Evolutionary conservation across 2,113 vertebrate species (phyloP), one percentile per base, ranked within the genome.

Genomic region (Triplophysa tibetana): DNA sequence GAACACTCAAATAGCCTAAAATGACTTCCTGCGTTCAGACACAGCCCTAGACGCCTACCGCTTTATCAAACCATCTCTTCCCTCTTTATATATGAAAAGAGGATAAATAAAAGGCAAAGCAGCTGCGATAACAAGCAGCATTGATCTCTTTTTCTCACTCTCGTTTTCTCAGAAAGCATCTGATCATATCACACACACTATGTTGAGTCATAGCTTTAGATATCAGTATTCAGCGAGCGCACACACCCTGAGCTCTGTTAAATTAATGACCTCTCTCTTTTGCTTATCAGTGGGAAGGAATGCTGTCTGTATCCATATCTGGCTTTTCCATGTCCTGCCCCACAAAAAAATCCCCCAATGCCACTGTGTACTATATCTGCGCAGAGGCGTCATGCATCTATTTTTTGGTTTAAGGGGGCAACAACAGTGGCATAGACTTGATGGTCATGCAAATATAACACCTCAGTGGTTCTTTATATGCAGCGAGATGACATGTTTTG

Each of bases 11-110:
- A 78, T 87, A 61, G 77, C 73, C 79, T 81, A 78, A 89, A 90
- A 89, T 88, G 80, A 80, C 87, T 89, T 89, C 87, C 88, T 88
- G 85, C 63, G 88, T 84, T 87, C 58, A 79, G 38, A 81, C 70
- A 23, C 69, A 23, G 81, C 70, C 79, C 79, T 64, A 64, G 68
- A 74, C 64, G 81, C 68, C 68, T 77, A 19, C 62, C 62, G 62
- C 74, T 69, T 41, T 54, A 56, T 73, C 66, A 79, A 33, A 13
- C 45, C 58, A 61, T 75, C 63, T 61, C 50, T 85, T 70, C 64
- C 68, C 52, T 63, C 67, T 80, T 52, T 77, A 48, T 65, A 26
- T 77, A 63, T 84, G 78, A 81, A 81, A 75, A 74, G 79, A 80
- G 29, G 67, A 72, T 64, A 78, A 78, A 84, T 81, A 84, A 79